Base-by-base conservation (phyloP, 2,888 invertebrate species). In the Limnephilus auricula region DNA sequence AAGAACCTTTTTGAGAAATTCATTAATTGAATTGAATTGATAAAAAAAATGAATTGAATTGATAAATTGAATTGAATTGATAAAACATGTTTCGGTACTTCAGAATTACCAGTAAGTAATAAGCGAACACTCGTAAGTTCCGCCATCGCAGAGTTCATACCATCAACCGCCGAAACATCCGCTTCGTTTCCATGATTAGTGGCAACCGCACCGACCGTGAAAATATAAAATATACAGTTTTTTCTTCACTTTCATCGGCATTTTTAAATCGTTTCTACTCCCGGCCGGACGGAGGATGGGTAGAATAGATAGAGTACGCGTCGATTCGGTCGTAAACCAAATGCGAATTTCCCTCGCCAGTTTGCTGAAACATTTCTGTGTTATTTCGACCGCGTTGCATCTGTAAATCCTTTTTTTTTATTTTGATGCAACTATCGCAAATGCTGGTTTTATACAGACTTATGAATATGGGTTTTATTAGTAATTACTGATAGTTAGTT, bases 211-310 rank as follows among this genome's bases (percentile, higher is more conserved):
- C 87, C 34, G 87, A 88, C 87, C 87, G 78, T 88, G 87, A 79
- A 88, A 88, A 65, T 88, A n/a, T 78, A 88, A 65, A 79, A 65
- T 34, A 78, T n/a, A 88, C 79, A 31, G 32, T 87, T 87, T 88
- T 88, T 88, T 88, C 87, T 34, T 37, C 87, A 79, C 87, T 88
- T 88, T 88, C 79, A 34, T 79, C 37, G n/a, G 45, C 85, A 31
- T 86, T 88, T 78, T 88, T 88, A 34, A 78, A 88, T 78, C 25
- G 34, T 88, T 88, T 88, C 79, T 78, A 32, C 87, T 88, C 34
- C 65, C 32, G 31, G 78, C 65, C 65, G 79, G 79, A 79, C 78
- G 78, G 25, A n/a, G 13, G 25, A n/a, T 9, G 65, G n/a, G 25
- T 65, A 65, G 18, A 6, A 9, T 65, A 65, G 18, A 6, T 25